phyloP scores from a whole-genome alignment of 2,797 vertebrate genomes.

The Helarctos malayanus region DNA sequence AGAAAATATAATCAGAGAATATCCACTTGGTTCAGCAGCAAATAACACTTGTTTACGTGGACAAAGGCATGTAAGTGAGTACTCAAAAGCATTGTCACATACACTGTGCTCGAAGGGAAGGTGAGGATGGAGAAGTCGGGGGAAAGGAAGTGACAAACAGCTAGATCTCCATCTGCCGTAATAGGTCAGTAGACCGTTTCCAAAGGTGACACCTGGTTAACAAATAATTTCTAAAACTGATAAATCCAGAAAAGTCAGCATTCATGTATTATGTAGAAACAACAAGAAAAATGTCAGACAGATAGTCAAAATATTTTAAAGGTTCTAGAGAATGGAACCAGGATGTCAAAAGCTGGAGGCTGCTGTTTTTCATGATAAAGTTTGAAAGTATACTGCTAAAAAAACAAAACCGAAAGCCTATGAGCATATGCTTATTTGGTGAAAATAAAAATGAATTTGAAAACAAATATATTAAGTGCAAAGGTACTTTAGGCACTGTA shows the following conservation, averaged over 20 bases:
- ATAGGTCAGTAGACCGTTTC: neutral
- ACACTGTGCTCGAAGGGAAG: neutral
- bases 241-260: neutral
- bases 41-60: neutral
- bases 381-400: neutral
- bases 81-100: neutral
- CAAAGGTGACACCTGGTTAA: neutral
- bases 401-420: neutral
- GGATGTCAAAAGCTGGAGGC: neutral
- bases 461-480: neutral
- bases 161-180: neutral
- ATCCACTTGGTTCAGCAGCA: neutral
- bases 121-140: neutral
- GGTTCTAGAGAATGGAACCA: neutral
- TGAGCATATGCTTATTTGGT: neutral
- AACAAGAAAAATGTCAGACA: slow-evolving; percentile 16
- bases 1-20: neutral
- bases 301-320: slow-evolving; percentile 46
- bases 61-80: neutral
- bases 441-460: slow-evolving; percentile 21
- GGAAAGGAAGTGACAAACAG: neutral
- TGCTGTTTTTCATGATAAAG: neutral
- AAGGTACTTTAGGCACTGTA: neutral
- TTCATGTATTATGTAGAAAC: slow-evolving; percentile 1
- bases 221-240: neutral